These are phyloP conservation scores for Polymixis flavicincta DNA, from an alignment of 2,888 invertebrate genomes.

Conservation along the genomic window DNA sequence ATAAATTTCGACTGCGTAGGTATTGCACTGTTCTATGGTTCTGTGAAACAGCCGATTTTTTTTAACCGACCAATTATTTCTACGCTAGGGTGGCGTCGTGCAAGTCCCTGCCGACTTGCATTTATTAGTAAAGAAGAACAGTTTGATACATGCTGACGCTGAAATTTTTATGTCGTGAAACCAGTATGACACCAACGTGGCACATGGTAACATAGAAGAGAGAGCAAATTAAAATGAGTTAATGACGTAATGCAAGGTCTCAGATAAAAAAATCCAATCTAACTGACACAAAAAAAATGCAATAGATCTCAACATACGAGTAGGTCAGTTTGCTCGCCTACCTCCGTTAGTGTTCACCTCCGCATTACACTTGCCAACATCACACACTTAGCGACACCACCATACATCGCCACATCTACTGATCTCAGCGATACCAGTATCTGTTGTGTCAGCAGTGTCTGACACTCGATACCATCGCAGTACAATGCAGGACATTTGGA, in stretches of 20 bases:
- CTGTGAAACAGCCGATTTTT: too few species aligned
- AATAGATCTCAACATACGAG: background rate
- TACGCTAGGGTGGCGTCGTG: too few species aligned
- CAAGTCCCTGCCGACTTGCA: too few species aligned
- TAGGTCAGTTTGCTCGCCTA: too few species aligned
- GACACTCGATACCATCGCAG: slow-evolving; percentile 56
- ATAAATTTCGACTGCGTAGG: too few species aligned
- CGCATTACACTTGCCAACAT: slow-evolving; percentile 42
- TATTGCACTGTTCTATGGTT: too few species aligned
- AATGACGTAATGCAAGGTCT: background rate
- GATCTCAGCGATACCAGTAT: slow-evolving; percentile 38
- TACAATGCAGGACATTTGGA: slow-evolving; percentile 60
- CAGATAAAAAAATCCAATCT: background rate
- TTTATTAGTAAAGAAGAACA: too few species aligned
- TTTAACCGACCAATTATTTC: too few species aligned
- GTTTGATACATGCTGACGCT: too few species aligned
- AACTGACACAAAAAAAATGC: background rate
- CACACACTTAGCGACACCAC: slow-evolving; percentile 6
- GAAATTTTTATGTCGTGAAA: too few species aligned
- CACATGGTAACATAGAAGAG: background rate
- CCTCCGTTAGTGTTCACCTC: slow-evolving; percentile 8
- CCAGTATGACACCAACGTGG: background rate
- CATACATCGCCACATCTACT: slow-evolving; percentile 27
- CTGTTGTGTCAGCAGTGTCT: slow-evolving; percentile 28
- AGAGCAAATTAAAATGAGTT: background rate